Evolutionary conservation across 1,140 invertebrate species (phyloP).

Genomic region (Euglossa dilemma): DNA sequence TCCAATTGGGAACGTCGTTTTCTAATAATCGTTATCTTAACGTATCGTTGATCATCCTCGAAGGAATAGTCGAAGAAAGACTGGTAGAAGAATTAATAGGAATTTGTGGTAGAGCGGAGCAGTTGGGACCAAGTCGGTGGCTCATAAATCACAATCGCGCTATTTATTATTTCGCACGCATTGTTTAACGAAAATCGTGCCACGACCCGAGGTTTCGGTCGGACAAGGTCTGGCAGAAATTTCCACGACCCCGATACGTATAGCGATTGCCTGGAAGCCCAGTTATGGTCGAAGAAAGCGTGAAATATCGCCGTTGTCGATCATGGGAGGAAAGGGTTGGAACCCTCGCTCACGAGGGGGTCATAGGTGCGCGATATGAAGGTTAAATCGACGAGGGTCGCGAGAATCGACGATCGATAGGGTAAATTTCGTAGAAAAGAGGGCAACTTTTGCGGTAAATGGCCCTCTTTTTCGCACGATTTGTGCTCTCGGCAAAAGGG

Average conservation of each 20-base stretch:
- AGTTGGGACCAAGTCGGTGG: neutral
- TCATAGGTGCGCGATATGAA: slow-evolving; percentile 30
- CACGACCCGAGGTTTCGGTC: neutral
- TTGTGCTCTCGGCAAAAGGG: slow-evolving; percentile 5
- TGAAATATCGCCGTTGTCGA: slow-evolving; percentile 47
- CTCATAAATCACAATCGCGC: neutral
- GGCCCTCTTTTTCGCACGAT: slow-evolving; percentile 8
- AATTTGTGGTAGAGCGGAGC: neutral
- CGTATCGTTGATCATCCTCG: too few species aligned
- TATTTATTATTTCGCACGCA: neutral
- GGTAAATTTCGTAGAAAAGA: slow-evolving; percentile 35
- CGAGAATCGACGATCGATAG: slow-evolving; percentile 32
- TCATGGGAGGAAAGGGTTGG: slow-evolving; percentile 35
- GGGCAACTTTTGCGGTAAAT: slow-evolving; percentile 39
- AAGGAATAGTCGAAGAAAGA: neutral
- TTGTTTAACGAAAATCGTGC: neutral
- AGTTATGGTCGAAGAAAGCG: slow-evolving; percentile 30
- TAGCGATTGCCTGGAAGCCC: slow-evolving; percentile 5
- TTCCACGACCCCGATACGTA: slow-evolving; percentile 65
- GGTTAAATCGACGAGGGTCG: slow-evolving; percentile 43
- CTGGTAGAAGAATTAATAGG: neutral
- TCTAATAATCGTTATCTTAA: too few species aligned
- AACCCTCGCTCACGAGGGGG: neutral
- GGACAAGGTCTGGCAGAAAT: slow-evolving; percentile 48
- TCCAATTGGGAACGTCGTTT: too few species aligned